Conservation (phyloP, 2,113 vertebrate species). For the Rostratula benghalensis region DNA sequence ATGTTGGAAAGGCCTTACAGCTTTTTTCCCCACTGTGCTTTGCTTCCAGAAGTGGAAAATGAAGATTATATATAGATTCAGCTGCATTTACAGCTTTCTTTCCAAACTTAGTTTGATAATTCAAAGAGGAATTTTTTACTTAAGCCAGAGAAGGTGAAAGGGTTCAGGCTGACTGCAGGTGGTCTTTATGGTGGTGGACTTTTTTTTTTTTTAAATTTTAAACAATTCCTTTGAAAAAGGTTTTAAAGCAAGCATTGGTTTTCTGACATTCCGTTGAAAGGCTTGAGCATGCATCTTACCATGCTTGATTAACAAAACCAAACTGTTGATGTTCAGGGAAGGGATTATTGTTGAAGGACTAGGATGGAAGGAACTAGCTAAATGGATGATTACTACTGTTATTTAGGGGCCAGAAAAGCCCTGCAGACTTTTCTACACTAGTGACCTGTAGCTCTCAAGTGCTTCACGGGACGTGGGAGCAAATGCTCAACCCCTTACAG, state of each 20-base stretch:
- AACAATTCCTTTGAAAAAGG: neutral
- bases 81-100: neutral
- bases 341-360: neutral
- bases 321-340: neutral
- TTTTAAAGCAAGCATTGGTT: neutral
- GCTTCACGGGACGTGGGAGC: neutral
- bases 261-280: neutral
- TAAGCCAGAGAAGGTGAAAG: neutral
- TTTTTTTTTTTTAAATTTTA: neutral
- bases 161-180: neutral
- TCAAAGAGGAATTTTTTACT: neutral
- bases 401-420: neutral
- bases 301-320: neutral
- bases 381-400: neutral
- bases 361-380: neutral
- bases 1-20: neutral
- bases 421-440: neutral
- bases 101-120: neutral
- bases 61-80: neutral
- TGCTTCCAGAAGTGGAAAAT: neutral
- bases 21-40: neutral
- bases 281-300: neutral
- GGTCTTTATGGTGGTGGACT: neutral
- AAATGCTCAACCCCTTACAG: neutral
- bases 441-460: neutral